These are phyloP conservation scores for Balaenoptera acutorostrata DNA, from an alignment of 2,113 vertebrate species.

Conservation along the genomic window DNA sequence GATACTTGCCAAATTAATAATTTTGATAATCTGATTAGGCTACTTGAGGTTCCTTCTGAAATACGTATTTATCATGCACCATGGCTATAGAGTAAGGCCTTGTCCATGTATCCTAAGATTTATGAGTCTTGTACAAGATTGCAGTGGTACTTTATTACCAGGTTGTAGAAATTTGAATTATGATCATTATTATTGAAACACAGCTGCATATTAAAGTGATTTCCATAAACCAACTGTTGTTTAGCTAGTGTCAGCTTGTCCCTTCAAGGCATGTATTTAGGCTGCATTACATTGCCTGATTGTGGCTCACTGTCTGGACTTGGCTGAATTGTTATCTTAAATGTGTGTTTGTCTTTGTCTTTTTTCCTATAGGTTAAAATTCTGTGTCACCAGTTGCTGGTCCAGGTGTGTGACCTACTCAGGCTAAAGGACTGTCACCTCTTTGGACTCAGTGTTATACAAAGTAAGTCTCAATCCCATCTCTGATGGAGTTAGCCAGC, in stretches of 20 bases:
- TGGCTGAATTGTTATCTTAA: background rate
- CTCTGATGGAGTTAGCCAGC: background rate
- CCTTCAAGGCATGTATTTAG: background rate
- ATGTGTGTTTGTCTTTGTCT: background rate
- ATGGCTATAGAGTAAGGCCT: background rate
- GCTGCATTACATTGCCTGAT: background rate
- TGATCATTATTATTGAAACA: background rate
- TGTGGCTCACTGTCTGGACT: background rate
- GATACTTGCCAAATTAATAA: background rate
- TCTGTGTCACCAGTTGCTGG: constrained; percentile 93
- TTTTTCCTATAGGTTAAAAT: constrained; percentile 90
- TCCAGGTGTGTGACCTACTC: constrained; percentile 96
- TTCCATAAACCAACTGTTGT: background rate
- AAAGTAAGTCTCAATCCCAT: constrained; percentile 86
- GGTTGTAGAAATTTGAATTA: background rate
- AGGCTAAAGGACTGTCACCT: constrained; percentile 96
- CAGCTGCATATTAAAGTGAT: background rate
- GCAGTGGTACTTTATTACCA: background rate
- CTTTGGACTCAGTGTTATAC: constrained; percentile 98
- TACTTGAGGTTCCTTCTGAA: background rate
- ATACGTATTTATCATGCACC: background rate
- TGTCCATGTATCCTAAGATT: background rate
- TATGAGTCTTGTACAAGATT: constrained; percentile 9
- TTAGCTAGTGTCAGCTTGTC: background rate
- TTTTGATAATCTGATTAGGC: background rate